phyloP scores from a whole-genome alignment of 2,113 vertebrate genomes.

The Chloropsis hardwickii region DNA sequence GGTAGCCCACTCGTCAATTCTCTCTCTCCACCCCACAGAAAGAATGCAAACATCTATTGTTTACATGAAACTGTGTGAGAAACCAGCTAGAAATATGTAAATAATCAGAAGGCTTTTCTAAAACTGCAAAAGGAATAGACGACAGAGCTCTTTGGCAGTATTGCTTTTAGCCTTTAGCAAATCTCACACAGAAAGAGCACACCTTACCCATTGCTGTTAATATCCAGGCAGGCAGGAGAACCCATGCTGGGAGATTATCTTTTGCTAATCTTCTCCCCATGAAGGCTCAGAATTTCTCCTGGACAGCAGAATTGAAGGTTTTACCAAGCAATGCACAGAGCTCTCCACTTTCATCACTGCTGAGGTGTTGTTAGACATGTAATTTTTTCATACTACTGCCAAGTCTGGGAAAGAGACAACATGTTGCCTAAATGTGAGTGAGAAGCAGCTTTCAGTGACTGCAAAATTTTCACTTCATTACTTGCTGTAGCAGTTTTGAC shows the following conservation, averaged over 20 bases:
- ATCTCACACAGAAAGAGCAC: not conserved
- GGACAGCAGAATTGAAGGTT: not conserved
- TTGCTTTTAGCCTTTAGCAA: not conserved
- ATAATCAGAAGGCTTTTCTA: too few relatives aligned
- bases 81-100: too few relatives aligned
- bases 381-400: not conserved
- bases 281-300: not conserved
- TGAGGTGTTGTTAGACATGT: not conserved
- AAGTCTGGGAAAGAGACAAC: not conserved
- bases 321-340: not conserved
- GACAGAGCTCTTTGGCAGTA: not conserved
- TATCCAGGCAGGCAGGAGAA: not conserved
- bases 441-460: not conserved
- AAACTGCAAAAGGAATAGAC: too few relatives aligned
- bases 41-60: too few relatives aligned
- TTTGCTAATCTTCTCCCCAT: not conserved
- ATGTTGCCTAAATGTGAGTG: not conserved
- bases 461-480: not conserved
- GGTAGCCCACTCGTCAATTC: too few relatives aligned
- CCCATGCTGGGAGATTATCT: not conserved
- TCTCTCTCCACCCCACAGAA: too few relatives aligned
- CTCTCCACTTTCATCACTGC: not conserved
- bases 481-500: not conserved
- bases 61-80: too few relatives aligned
- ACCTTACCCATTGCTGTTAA: not conserved